Evolutionary conservation across 2,797 vertebrate genomes (phyloP).

Genomic region (Synanceia verrucosa): DNA sequence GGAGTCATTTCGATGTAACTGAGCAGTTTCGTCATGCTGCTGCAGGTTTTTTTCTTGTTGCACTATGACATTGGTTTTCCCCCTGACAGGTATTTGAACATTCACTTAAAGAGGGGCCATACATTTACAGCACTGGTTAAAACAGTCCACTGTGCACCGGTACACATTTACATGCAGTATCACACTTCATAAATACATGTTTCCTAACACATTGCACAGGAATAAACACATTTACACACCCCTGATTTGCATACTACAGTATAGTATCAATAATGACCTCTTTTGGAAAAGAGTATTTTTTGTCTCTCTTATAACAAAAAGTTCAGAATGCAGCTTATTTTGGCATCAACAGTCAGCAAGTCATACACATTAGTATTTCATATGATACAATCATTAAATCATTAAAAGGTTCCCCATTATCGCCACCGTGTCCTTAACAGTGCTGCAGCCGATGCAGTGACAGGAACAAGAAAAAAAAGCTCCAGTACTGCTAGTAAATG

Average conservation of each 20-base stretch:
- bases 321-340: conserved; percentile 66
- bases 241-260: conserved; percentile 58
- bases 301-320: conserved; percentile 29
- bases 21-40: conserved; percentile 51
- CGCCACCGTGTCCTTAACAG: conserved; percentile 66
- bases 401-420: conserved; percentile 34
- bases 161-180: conserved; percentile 66
- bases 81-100: conserved; percentile 32
- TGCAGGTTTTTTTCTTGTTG: conserved; percentile 1
- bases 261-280: conserved; percentile 36
- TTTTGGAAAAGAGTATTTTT: conserved; percentile 23
- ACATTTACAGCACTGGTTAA: conserved; percentile 41
- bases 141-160: conserved; percentile 41
- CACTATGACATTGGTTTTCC: conserved; percentile 42
- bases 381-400: conserved; percentile 52
- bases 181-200: conserved; percentile 54
- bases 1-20: not conserved
- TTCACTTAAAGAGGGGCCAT: conserved; percentile 27
- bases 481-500: conserved; percentile 34
- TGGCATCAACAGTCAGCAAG: conserved; percentile 76
- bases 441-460: conserved; percentile 62
- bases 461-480: conserved; percentile 37
- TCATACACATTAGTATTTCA: conserved; percentile 65
- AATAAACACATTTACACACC: conserved; percentile 58
- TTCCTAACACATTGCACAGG: conserved; percentile 46